Base-by-base conservation (phyloP, 2,797 vertebrate species). In the Clarias platycephalus region DNA sequence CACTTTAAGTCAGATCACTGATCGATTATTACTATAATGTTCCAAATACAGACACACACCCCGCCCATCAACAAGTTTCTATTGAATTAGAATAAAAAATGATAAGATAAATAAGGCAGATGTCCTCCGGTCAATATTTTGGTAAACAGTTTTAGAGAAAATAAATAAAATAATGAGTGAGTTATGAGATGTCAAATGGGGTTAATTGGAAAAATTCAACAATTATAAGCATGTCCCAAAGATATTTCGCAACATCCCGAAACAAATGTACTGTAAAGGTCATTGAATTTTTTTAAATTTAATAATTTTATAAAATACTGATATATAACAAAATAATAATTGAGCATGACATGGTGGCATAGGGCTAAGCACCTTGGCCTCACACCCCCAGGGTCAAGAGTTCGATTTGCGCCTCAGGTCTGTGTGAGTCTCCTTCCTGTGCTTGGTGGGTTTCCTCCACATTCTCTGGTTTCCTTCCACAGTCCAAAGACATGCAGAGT, bases 61-160 rank as follows among this genome's bases (percentile, higher is more conserved):
- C 44, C 0, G 10, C 10, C 0, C 44, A 8, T 1, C 44, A 10
- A 2, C 44, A 26, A 44, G 34, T 49, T 44, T 80, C 15, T 64
- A 49, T 12, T 64, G 60, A 64, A 80, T 31, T 57, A 60, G 28
- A 20, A 20, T 58, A 28, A 37, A 63, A 79, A 79, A 79, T 79
- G 22, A 63, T 37, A 79, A 63, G 24, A 24, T 5, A 18, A 44
- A n/a, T 37, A 63, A 60, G 76, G 24, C 60, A 63, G 37, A 63
- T 79, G 76, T 79, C 37, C 28, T 44, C 26, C 7, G 37, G 37
- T 8, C 34, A 28, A 62, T 58, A 53, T 63, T 78, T 62, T 40
- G 55, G 58, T 63, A 79, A 79, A 63, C 60, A 63, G 24, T 44
- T 44, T 63, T 7, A 79, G 37, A 9, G 44, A 79, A 78, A 18